Percentiles rank a stretch among this genome's conserved stretches.
Evolutionary conservation across 2,113 vertebrate species (phyloP).

Genomic region (Aythya baeri): DNA sequence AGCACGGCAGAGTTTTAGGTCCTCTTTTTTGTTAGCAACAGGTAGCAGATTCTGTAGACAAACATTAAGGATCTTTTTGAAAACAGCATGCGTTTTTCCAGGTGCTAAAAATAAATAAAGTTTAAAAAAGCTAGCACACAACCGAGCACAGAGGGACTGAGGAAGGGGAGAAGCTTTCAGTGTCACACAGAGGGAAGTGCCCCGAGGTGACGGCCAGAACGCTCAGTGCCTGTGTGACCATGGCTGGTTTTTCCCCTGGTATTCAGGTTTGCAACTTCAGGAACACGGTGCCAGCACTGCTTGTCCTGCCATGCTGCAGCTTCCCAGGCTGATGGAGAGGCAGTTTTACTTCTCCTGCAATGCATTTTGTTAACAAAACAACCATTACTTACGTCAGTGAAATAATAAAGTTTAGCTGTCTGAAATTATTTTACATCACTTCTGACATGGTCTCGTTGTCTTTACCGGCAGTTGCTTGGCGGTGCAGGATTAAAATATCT

Average conservation of each 20-base stretch:
- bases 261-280: accelerated
- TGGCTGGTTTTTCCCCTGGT: background rate
- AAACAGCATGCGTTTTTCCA: background rate
- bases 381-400: constrained; percentile 1
- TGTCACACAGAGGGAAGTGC: background rate
- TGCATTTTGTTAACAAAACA: background rate
- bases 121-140: background rate
- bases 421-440: background rate
- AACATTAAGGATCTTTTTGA: background rate
- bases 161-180: background rate
- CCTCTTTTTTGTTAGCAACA: background rate
- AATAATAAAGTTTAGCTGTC: constrained; percentile 20
- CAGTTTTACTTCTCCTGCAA: background rate
- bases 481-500: constrained; percentile 17
- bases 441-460: background rate
- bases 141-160: background rate
- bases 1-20: background rate
- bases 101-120: constrained; percentile 14
- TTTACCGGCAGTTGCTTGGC: background rate
- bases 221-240: background rate
- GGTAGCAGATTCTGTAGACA: constrained; percentile 12
- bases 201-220: background rate
- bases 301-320: background rate
- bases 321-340: background rate
- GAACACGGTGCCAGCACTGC: accelerated